Evolutionary conservation across 1,140 invertebrate species (phyloP), one percentile per base, ranked within the genome.

Genomic region (Lethocerus indicus): DNA sequence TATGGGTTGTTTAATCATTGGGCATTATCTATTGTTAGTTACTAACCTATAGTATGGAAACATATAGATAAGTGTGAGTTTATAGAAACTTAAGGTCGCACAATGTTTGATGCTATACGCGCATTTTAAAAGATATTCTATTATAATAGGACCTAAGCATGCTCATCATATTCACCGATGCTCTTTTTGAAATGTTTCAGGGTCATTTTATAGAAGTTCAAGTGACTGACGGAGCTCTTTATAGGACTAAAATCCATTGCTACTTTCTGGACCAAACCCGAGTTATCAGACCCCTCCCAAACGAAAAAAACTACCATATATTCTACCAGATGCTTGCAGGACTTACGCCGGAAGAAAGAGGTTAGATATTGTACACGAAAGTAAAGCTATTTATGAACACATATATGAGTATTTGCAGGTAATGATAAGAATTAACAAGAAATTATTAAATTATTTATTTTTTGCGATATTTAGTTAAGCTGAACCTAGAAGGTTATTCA

Each of bases 241-340:
- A 94, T 64, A 75, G 90, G 60, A 93, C 90, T 3, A 94, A 93
- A 73, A 93, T 94, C 56, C 89, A 94, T 63, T 93, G 88, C 64
- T 93, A 93, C 61, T 93, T 93, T 67, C 67, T 91, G 54, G 89
- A 95, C 61, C 86, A 94, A 67, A 91, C 86, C 25, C 75, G 91
- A 46, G 88, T 94, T 14, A 89, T 92, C 50, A 71, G 78, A 25
- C 86, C 86, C 4, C 68, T 87, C 53, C 71, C 79, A 7, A 80
- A 83, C 59, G 90, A 94, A 67, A 90, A 91, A 60, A 95, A 94
- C 68, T 96, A 93, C 63, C 90, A 95, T 61, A 93, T 95, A 61
- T 96, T 96, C 70, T 96, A 96, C 68, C 90, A 96, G 68, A 84
- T 96, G 82, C 68, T 96, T 23, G 88, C 88, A 14, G 90, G 90